Evolutionary conservation across 1,140 invertebrate species (phyloP).

Genomic region (Drosophila trapezifrons): DNA sequence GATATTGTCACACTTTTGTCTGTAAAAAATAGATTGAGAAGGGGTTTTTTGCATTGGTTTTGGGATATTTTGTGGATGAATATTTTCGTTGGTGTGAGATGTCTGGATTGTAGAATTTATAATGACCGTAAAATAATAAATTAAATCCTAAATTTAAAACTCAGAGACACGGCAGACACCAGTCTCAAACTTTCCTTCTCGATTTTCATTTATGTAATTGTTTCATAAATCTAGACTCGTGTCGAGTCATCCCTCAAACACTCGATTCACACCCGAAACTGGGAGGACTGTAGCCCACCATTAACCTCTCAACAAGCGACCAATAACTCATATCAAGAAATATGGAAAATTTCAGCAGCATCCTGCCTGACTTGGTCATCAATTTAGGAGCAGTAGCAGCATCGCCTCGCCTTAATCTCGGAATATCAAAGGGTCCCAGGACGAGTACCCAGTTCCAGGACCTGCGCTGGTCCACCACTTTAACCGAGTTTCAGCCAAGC

Average conservation of each 20-base stretch:
- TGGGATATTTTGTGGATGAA: neutral
- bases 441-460: constrained; percentile 14
- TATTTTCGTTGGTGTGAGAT: neutral
- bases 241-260: constrained; percentile 13
- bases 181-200: neutral
- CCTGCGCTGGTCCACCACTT: constrained; percentile 49
- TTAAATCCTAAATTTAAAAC: no score
- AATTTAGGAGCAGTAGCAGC: constrained; percentile 51
- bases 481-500: constrained; percentile 70
- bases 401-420: constrained; percentile 54
- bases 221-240: constrained; percentile 30
- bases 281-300: constrained; percentile 13
- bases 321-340: constrained; percentile 65
- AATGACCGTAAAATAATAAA: no score
- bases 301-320: constrained; percentile 45
- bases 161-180: no score
- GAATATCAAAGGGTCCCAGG: constrained; percentile 48
- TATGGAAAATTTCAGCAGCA: constrained; percentile 60
- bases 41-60: neutral
- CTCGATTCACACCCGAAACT: constrained; percentile 10
- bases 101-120: no score
- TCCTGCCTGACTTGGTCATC: constrained; percentile 59
- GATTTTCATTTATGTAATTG: constrained; percentile 40
- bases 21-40: neutral
- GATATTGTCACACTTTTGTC: constrained; percentile 50